phyloP scores from a whole-genome alignment of 2,797 vertebrate species.

The Sebastes variabilis region DNA sequence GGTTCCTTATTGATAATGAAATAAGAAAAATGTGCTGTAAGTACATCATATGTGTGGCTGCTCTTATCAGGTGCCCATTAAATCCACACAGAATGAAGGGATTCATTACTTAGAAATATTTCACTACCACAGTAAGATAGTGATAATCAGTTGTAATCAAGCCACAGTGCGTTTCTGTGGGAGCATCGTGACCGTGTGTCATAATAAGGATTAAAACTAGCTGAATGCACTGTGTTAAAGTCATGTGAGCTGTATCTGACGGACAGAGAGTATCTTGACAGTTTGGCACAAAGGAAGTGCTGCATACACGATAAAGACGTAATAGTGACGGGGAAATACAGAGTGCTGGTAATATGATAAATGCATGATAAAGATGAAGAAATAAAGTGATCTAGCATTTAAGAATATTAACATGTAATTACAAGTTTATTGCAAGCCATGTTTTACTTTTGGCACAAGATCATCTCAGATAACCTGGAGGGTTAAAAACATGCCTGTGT shows the following conservation, averaged over 20 bases:
- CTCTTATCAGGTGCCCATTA: neutral
- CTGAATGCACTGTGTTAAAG: neutral
- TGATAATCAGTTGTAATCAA: conserved; percentile 5
- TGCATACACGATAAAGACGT: conserved; percentile 5
- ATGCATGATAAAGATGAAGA: neutral
- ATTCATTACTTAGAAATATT: neutral
- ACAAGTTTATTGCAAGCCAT: neutral
- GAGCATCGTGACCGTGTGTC: neutral
- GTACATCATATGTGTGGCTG: neutral
- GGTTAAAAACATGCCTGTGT: neutral
- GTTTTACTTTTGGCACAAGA: neutral
- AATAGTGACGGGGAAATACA: neutral
- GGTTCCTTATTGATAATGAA: neutral
- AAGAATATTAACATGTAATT: neutral
- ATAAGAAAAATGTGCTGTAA: neutral
- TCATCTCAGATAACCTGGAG: neutral
- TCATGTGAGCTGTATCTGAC: neutral
- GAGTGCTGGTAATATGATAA: neutral
- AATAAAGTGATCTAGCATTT: neutral
- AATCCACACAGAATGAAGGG: neutral
- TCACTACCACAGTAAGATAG: neutral
- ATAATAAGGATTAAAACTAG: conserved; percentile 5
- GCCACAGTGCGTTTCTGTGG: neutral
- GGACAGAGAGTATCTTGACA: neutral
- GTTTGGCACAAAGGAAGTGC: conserved; percentile 5